phyloP scores from a whole-genome alignment of 23 tunicate species.

The Styela plicata region DNA sequence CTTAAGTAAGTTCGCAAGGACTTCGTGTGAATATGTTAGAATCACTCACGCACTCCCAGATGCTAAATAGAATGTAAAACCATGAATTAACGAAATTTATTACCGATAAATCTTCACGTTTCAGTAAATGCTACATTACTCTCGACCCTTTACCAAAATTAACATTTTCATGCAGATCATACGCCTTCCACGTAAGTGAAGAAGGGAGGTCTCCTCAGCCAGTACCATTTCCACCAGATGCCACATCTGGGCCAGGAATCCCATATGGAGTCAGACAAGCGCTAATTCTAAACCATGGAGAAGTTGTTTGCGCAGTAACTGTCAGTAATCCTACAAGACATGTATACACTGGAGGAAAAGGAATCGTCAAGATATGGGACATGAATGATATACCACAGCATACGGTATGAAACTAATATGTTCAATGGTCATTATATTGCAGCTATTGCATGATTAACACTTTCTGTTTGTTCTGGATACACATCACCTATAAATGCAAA shows the following conservation, averaged over 20 bases:
- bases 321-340: conserved; percentile 83
- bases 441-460: too few relatives aligned
- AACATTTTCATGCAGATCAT: conserved; percentile 63
- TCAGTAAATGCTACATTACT: too few relatives aligned
- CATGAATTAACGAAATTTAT: too few relatives aligned
- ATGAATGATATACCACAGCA: conserved; percentile 36
- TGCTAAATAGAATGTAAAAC: too few relatives aligned
- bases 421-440: too few relatives aligned
- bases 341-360: conserved; percentile 95
- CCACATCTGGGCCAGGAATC: conserved; percentile 73
- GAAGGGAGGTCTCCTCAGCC: conserved; percentile 91
- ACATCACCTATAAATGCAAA: too few relatives aligned
- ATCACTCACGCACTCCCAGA: too few relatives aligned
- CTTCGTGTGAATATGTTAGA: too few relatives aligned
- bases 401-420: neutral
- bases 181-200: conserved; percentile 74
- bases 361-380: conserved; percentile 96
- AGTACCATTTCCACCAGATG: conserved; percentile 88
- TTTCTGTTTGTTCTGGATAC: too few relatives aligned
- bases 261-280: conserved; percentile 67
- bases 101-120: too few relatives aligned
- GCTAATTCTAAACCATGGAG: conserved; percentile 77
- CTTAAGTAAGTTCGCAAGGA: too few relatives aligned
- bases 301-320: conserved; percentile 95
- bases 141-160: too few relatives aligned